Base-by-base conservation (phyloP, 2,888 invertebrate genomes). In the Acanthopleura granulata region DNA sequence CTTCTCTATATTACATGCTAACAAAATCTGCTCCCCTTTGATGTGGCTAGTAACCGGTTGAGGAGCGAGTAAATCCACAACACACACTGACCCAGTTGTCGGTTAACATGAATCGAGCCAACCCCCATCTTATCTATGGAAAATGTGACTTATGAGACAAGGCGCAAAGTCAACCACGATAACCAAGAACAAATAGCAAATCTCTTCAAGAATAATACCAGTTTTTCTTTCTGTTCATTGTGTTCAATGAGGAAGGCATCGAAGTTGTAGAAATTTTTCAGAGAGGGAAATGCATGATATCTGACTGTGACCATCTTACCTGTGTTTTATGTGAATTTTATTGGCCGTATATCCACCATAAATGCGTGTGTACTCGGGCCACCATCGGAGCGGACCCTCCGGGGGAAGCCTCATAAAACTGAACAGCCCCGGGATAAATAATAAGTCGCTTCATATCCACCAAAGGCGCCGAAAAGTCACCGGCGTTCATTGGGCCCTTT, bases 1-100 rank as follows among this genome's bases (percentile, higher is more conserved):
- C 40, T 3, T 6, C 9, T 40, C 40, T 40, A 40, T 40, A 40
- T 40, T 40, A 40, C 40, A 40, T 40, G 40, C 40, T 40, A 40
- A 40, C 40, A 40, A 40, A 40, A 40, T 40, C 40, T 40, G 40
- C 40, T 40, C 40, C 22, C 57, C 57, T 57, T 57, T 57, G 57
- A 57, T n/a, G 57, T 57, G 6, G 6, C 6, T 57, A 12, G 57
- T 57, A n/a, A 57, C 57, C n/a, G 57, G 57, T 57, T 57, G 22
- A 57, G 57, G 9, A 57, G 57, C 12, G 57, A 57, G 22, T 57
- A 57, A 57, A 40, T 22, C n/a, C 22, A n/a, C 57, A 12, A 22
- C 57, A 57, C 57, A 57, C 57, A 57, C 12, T 22, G 57, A 57
- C 57, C 57, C 57, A 57, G 22, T 57, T 57, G 57, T 57, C 57